Conservation (phyloP, 92 coral and sea anemone genomes). For the Scolanthus callimorphus region DNA sequence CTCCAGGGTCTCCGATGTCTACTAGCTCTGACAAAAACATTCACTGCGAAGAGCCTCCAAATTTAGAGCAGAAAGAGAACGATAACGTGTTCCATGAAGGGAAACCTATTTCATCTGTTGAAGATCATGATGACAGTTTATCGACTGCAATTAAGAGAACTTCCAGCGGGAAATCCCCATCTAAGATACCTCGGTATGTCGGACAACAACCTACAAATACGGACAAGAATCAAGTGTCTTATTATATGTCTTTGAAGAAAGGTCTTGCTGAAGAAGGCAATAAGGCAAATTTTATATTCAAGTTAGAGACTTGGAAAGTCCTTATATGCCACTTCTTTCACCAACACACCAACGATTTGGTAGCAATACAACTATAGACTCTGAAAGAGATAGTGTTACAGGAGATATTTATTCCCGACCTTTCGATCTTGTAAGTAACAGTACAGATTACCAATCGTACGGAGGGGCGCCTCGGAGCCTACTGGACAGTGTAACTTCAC, state of each 20-base stretch:
- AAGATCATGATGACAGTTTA: constrained; percentile 14
- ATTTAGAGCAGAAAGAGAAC: no score
- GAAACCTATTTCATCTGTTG: no score
- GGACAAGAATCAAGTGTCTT: constrained; percentile 53
- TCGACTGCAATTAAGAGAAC: constrained; percentile 73
- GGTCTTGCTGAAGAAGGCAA: constrained; percentile 38
- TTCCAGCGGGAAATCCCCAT: constrained; percentile 88
- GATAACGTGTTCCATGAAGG: constrained; percentile 26
- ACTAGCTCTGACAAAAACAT: constrained; percentile 13
- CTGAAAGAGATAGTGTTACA: constrained; percentile 43
- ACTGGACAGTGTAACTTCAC: constrained; percentile 43
- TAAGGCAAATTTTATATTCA: constrained; percentile 68
- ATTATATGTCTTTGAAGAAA: constrained; percentile 82
- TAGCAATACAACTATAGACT: constrained; percentile 63
- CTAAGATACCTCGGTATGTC: constrained; percentile 80
- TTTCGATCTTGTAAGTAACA: constrained; percentile 6
- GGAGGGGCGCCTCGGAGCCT: constrained; percentile 31
- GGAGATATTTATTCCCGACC: constrained; percentile 47
- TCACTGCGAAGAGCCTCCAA: not conserved
- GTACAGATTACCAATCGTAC: constrained; percentile 13
- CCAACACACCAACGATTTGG: constrained; percentile 30
- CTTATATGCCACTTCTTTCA: constrained; percentile 62
- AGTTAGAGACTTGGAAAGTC: constrained; percentile 64
- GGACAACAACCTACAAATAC: constrained; percentile 37
- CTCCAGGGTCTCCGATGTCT: constrained; percentile 58